Base-by-base conservation (phyloP, 2,797 vertebrate species). In the Macrochelys suwanniensis region DNA sequence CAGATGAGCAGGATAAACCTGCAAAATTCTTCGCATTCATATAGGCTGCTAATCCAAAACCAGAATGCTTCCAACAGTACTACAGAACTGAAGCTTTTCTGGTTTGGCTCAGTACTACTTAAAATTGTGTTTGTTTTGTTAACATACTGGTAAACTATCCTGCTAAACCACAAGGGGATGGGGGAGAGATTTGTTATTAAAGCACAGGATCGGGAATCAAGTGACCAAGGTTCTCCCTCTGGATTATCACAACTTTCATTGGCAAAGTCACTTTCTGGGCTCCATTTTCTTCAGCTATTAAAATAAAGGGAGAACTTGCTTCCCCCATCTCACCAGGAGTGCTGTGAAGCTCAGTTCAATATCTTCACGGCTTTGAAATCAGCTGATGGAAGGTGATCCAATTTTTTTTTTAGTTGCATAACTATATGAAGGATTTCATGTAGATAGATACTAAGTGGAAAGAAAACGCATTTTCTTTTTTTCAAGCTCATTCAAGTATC, bases 211-310 rank as follows among this genome's bases (percentile, higher is more conserved):
- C 25, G 16, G 86, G 19, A 77, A 26, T 77, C 74, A 77, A 49
- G 26, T 4, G 26, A 77, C 26, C 11, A 89, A 88, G 89, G 25
- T 4, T 80, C 93, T 86, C n/a, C 78, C 33, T 50, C 37, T n/a
- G 28, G 28, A 85, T 80, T 82, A 86, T 42, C 45, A 56, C 5
- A 89, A 33, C 7, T 77, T 76, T 54, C n/a, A 87, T 5, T 86
- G 47, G 51, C 2, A 19, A 82, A 49, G 11, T n/a, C 33, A 77
- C 42, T 54, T 56, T 71, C n/a, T 71, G 68, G 68, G 68, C 21
- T 71, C 68, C 37, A 15, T 5, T 56, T 93, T 93, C 77, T 94
- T 90, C 49, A 87, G 42, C 54, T 96, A 42, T 85, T 85, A 85
- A 57, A 96, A 90, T 76, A 77, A 21, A 94, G 54, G 61, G 6